Percentiles rank a stretch among this genome's conserved stretches.
Conservation (phyloP, 1,140 invertebrate genomes). For the Trichonephila inaurata region DNA sequence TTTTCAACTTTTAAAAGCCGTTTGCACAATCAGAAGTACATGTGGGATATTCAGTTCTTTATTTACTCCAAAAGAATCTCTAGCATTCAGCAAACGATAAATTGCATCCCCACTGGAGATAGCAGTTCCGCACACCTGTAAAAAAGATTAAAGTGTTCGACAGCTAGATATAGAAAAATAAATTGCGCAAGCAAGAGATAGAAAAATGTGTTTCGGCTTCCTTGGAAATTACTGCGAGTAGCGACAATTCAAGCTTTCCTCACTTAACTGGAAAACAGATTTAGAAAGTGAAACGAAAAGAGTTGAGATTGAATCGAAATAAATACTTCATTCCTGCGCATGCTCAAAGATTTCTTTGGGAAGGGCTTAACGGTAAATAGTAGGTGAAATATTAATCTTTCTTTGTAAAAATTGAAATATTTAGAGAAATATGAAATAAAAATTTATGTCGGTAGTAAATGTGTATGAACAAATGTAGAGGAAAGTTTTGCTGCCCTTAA, state of each 20-base stretch:
- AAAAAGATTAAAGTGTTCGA: neutral
- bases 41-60: neutral
- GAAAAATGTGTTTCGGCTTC: slow-evolving; percentile 9
- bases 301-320: neutral
- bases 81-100: neutral
- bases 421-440: too few relatives aligned
- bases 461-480: too few relatives aligned
- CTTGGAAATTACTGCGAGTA: slow-evolving; percentile 38
- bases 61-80: neutral
- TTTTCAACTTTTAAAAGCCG: too few relatives aligned
- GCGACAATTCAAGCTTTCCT: slow-evolving; percentile 59
- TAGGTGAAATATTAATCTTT: too few relatives aligned
- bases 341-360: neutral
- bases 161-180: neutral
- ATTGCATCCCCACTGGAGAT: neutral
- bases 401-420: too few relatives aligned
- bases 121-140: neutral
- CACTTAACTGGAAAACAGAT: slow-evolving; percentile 64
- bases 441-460: too few relatives aligned
- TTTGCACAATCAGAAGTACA: too few relatives aligned
- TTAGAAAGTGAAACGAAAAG: slow-evolving; percentile 43
- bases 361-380: too few relatives aligned
- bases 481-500: too few relatives aligned
- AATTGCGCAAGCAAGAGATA: neutral
- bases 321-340: neutral